phyloP scores from a whole-genome alignment of 2,113 vertebrate species.

The Gopherus flavomarginatus region DNA sequence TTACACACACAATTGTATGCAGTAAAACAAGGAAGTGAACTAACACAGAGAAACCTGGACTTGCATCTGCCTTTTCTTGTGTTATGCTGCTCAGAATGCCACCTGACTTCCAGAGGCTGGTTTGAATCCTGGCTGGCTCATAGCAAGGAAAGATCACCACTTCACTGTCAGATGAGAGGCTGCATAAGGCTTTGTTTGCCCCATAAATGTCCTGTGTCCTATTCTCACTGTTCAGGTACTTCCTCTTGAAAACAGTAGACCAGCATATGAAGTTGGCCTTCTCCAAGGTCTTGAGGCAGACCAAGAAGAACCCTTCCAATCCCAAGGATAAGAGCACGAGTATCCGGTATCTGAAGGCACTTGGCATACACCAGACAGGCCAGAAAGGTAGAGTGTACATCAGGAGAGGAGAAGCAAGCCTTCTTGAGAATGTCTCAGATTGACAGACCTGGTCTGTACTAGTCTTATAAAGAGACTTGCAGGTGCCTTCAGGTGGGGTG shows the following conservation, averaged over 20 bases:
- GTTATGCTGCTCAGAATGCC: neutral
- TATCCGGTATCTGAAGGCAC: slow-evolving; percentile 95
- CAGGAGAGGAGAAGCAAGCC: neutral
- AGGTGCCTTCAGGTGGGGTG: slow-evolving; percentile 37
- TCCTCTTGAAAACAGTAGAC: slow-evolving; percentile 93
- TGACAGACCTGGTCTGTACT: neutral
- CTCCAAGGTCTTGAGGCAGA: slow-evolving; percentile 97
- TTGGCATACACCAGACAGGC: slow-evolving; percentile 88
- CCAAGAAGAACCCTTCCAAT: slow-evolving; percentile 97
- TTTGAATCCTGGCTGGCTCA: neutral
- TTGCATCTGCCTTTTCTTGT: neutral
- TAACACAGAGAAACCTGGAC: neutral
- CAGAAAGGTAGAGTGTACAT: slow-evolving; percentile 90
- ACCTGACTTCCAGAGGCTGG: neutral
- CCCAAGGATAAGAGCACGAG: slow-evolving; percentile 98
- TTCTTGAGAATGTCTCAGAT: neutral
- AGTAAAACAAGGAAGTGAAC: neutral
- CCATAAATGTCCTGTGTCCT: slow-evolving; percentile 30
- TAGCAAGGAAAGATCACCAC: neutral
- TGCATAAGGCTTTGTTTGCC: neutral
- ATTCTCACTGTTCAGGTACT: slow-evolving; percentile 85
- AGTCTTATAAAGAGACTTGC: slow-evolving; percentile 31
- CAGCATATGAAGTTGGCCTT: slow-evolving; percentile 99
- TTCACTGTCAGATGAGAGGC: neutral
- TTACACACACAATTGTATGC: neutral